A percentile compares a stretch with the other conserved stretches of the same genome.
Conservation (phyloP, 2,113 vertebrate species). For the Puntigrus tetrazona region DNA sequence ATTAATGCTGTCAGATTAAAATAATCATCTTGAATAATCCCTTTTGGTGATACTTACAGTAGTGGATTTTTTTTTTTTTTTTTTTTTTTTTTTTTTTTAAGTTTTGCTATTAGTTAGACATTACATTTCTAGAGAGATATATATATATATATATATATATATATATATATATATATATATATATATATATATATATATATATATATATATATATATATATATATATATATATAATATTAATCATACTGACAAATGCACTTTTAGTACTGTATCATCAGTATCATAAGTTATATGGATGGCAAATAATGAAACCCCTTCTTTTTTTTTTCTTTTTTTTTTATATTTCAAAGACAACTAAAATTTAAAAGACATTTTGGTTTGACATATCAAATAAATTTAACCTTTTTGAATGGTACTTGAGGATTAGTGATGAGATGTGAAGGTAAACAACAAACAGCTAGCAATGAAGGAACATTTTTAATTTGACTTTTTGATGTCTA, state of each 20-base stretch:
- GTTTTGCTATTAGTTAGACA: not conserved
- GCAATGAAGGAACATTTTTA: no score
- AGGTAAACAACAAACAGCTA: not conserved
- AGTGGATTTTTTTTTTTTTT: no score
- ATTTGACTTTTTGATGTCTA: not conserved
- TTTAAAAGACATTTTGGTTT: not conserved
- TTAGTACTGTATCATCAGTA: not conserved
- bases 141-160: no score
- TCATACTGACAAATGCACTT: not conserved
- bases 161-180: no score
- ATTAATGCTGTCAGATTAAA: not conserved
- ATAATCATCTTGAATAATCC: not conserved
- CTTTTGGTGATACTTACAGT: not conserved
- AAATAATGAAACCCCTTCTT: no score
- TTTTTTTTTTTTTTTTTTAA: no score
- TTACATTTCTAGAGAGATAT: not conserved
- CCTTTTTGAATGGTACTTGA: not conserved
- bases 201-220: no score
- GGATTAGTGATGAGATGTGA: not conserved
- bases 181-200: no score
- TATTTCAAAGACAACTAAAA: no score
- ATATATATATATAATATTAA: not conserved
- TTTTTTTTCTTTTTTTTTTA: no score
- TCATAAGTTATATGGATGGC: not conserved
- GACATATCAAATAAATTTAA: not conserved